Evolutionary conservation across 1,140 invertebrate species (phyloP).

Genomic region (Cydia splendana): DNA sequence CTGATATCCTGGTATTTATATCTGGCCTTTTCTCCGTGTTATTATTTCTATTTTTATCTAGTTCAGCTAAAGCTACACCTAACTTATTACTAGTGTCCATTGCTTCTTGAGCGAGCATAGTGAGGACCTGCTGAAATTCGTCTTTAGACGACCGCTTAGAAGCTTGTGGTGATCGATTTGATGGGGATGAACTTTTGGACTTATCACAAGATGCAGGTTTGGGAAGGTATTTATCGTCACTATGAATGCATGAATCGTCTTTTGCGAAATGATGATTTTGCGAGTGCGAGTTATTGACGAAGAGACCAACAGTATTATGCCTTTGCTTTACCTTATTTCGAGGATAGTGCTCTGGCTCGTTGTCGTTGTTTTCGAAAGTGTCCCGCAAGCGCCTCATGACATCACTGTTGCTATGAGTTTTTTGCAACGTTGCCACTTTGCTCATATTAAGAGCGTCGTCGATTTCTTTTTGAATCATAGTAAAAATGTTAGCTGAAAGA

Average conservation of each 20-base stretch:
- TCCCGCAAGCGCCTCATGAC: slow-evolving; percentile 72
- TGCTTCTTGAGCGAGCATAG: slow-evolving; percentile 81
- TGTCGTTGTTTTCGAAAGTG: slow-evolving; percentile 71
- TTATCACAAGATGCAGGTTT: slow-evolving; percentile 76
- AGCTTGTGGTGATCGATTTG: slow-evolving; percentile 70
- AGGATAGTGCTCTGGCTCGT: slow-evolving; percentile 62
- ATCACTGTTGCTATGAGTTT: slow-evolving; percentile 75
- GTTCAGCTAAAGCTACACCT: slow-evolving; percentile 75
- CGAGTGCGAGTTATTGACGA: slow-evolving; percentile 70
- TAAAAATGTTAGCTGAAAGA: slow-evolving; percentile 89
- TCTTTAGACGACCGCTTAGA: slow-evolving; percentile 75
- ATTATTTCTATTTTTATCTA: slow-evolving; percentile 72
- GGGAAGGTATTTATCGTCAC: slow-evolving; percentile 71
- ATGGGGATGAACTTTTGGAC: slow-evolving; percentile 77
- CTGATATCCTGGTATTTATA: slow-evolving; percentile 62
- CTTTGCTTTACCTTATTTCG: slow-evolving; percentile 78
- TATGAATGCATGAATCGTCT: slow-evolving; percentile 77
- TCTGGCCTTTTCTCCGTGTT: slow-evolving; percentile 63
- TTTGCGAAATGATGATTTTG: slow-evolving; percentile 71
- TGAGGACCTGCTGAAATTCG: slow-evolving; percentile 80
- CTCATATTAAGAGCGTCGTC: slow-evolving; percentile 74
- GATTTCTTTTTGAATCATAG: slow-evolving; percentile 83
- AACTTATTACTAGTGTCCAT: slow-evolving; percentile 79
- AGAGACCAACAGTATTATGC: slow-evolving; percentile 74
- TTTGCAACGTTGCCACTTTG: slow-evolving; percentile 66